Percentiles rank a stretch among this genome's conserved stretches.
These are phyloP conservation scores for Peucedramus taeniatus DNA, from an alignment of 2,113 vertebrate genomes.

Conservation along the genomic window DNA sequence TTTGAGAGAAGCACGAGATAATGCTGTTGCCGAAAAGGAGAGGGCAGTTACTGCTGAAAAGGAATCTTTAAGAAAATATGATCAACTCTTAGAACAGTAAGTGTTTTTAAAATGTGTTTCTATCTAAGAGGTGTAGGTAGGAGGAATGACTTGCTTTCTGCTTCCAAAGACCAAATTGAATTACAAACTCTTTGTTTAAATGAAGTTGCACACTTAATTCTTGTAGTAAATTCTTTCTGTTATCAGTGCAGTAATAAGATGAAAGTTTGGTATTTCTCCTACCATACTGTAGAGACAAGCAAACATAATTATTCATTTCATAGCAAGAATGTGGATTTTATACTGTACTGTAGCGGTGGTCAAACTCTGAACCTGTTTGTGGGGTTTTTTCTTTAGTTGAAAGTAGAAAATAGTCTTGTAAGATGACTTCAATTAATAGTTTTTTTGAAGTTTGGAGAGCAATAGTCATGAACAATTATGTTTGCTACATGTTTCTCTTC, in stretches of 20 bases:
- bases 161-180: background rate
- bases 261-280: background rate
- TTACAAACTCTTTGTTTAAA: background rate
- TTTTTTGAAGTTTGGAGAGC: background rate
- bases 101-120: conserved; percentile 38
- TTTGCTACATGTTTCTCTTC: background rate
- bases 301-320: background rate
- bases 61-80: conserved; percentile 84
- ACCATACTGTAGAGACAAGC: background rate
- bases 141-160: background rate
- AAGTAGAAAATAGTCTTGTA: background rate
- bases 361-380: background rate
- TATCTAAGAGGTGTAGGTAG: background rate
- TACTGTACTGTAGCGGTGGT: background rate
- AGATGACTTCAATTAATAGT: background rate
- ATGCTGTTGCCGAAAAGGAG: conserved; percentile 88
- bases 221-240: background rate
- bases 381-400: background rate
- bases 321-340: background rate
- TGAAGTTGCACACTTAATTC: background rate
- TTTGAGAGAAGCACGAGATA: conserved; percentile 90
- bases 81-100: conserved; percentile 93
- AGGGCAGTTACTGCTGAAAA: conserved; percentile 83
- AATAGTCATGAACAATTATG: background rate
- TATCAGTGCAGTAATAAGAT: background rate